Percentiles rank a stretch among this genome's conserved stretches.
phyloP scores from a whole-genome alignment of 1,140 invertebrate genomes.

The Chrysomallon squamiferum region DNA sequence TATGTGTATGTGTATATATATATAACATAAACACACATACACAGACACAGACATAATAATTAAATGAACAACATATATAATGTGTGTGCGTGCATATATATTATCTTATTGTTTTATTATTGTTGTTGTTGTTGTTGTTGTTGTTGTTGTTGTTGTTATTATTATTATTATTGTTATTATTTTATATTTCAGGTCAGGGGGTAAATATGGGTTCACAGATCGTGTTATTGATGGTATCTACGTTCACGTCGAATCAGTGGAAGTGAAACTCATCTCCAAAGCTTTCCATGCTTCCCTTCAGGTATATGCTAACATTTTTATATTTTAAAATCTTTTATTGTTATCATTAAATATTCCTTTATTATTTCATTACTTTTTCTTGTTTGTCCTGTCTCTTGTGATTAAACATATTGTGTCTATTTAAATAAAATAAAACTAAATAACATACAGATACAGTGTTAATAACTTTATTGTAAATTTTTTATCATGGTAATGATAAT shows the following conservation, averaged over 20 bases:
- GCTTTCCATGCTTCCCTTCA: slow-evolving; percentile 94
- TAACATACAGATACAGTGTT: not conserved
- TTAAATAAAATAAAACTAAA: not conserved
- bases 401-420: not conserved
- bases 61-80: too few species aligned
- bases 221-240: slow-evolving; percentile 98
- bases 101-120: too few species aligned
- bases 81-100: too few species aligned
- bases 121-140: too few species aligned
- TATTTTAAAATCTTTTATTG: not conserved
- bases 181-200: slow-evolving; percentile 61
- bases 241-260: slow-evolving; percentile 91
- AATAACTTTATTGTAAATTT: not conserved
- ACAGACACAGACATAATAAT: too few species aligned
- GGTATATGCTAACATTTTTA: slow-evolving; percentile 67
- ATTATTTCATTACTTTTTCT: not conserved
- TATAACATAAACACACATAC: too few species aligned
- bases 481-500: too few species aligned
- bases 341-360: not conserved
- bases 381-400: not conserved
- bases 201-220: slow-evolving; percentile 89
- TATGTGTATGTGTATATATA: too few species aligned
- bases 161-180: too few species aligned
- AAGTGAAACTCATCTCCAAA: slow-evolving; percentile 90
- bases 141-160: too few species aligned